phyloP scores from a whole-genome alignment of 1,140 invertebrate species.

The Vanessa atalanta region DNA sequence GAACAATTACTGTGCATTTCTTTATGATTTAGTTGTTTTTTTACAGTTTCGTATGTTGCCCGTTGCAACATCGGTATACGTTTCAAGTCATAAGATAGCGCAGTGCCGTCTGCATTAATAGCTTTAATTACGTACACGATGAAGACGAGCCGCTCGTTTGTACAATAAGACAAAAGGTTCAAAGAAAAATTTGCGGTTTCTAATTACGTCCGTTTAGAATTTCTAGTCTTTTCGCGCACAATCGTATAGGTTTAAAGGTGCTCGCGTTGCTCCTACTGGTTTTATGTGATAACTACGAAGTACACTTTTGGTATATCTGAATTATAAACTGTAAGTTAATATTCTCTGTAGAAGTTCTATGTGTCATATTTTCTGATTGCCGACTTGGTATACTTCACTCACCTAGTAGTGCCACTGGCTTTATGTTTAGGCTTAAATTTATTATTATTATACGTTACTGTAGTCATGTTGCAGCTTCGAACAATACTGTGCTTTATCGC shows the following conservation, averaged over 20 bases:
- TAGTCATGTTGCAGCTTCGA: slow-evolving; percentile 79
- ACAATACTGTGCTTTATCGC: slow-evolving; percentile 77
- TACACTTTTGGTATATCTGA: slow-evolving; percentile 59
- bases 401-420: slow-evolving; percentile 76
- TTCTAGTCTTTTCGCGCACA: slow-evolving; percentile 79
- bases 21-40: slow-evolving; percentile 16
- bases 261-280: slow-evolving; percentile 64
- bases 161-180: slow-evolving; percentile 21
- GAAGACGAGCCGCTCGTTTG: slow-evolving; percentile 17
- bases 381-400: slow-evolving; percentile 56
- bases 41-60: slow-evolving; percentile 21
- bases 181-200: slow-evolving; percentile 10
- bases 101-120: slow-evolving; percentile 54
- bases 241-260: slow-evolving; percentile 68
- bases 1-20: not conserved
- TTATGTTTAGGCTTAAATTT: slow-evolving; percentile 67
- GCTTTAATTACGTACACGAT: slow-evolving; percentile 60
- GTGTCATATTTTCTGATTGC: slow-evolving; percentile 75
- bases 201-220: slow-evolving; percentile 45
- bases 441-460: slow-evolving; percentile 59
- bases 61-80: slow-evolving; percentile 8
- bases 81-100: slow-evolving; percentile 38
- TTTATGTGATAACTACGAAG: slow-evolving; percentile 69
- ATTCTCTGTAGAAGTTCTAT: slow-evolving; percentile 54
- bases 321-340: slow-evolving; percentile 53